Conservation (phyloP, 2,113 vertebrate genomes). For the Stegostoma tigrinum region DNA sequence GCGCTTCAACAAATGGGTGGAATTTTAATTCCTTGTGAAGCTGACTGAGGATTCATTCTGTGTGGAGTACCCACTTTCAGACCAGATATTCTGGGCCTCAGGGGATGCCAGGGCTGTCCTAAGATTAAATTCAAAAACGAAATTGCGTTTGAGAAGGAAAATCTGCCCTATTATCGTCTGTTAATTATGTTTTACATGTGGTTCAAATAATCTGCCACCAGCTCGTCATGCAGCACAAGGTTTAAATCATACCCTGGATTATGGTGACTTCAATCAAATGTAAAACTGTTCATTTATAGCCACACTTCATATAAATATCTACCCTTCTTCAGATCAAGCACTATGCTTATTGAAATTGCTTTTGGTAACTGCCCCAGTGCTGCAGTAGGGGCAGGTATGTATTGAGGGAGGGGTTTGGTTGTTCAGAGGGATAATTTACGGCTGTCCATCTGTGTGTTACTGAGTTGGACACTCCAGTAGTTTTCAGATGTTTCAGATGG, state of each 20-base stretch:
- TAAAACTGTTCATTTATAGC: slow-evolving; percentile 6
- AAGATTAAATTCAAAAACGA: background rate
- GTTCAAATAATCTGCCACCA: background rate
- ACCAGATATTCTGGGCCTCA: background rate
- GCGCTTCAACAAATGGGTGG: background rate
- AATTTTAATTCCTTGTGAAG: background rate
- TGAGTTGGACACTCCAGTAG: background rate
- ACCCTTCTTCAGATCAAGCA: background rate
- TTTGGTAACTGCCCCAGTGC: background rate
- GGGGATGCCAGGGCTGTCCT: background rate
- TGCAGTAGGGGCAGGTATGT: background rate
- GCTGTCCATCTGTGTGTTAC: background rate
- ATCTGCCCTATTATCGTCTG: background rate
- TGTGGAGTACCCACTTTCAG: background rate
- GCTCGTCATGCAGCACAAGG: background rate
- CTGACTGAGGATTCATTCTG: background rate
- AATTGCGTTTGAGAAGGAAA: background rate
- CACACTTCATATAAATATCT: background rate
- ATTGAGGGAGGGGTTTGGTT: background rate
- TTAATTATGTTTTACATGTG: background rate
- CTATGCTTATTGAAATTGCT: background rate
- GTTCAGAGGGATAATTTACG: background rate
- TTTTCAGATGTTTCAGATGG: background rate
- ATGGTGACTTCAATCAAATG: background rate
- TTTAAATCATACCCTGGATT: background rate